Evolutionary conservation across 2,888 invertebrate species (phyloP).

Genomic region (Brassicogethes aeneus): DNA sequence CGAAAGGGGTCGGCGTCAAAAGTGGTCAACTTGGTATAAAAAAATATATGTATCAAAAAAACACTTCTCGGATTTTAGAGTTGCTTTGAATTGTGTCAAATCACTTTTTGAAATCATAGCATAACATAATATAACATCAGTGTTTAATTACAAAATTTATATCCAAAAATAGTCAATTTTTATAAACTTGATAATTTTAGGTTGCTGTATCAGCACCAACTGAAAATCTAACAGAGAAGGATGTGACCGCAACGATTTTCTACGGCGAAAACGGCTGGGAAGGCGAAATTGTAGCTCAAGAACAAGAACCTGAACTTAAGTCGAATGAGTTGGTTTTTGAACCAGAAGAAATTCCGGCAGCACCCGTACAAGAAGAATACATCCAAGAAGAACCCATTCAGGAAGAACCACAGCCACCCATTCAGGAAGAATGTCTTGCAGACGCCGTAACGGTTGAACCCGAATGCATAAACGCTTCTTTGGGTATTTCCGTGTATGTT

Average conservation of each 20-base stretch:
- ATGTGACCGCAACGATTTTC: slow-evolving; percentile 46
- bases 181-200: no score
- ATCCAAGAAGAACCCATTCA: slow-evolving; percentile 9
- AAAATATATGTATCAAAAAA: no score
- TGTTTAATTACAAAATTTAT: no score
- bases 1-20: no score
- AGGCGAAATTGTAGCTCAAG: slow-evolving; percentile 12
- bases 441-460: not conserved
- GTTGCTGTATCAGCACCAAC: slow-evolving; percentile 16
- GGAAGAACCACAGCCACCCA: slow-evolving; percentile 5
- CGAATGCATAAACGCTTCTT: slow-evolving; percentile 1
- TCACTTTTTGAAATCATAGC: no score
- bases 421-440: no score
- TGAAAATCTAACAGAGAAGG: slow-evolving; percentile 45
- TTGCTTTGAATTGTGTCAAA: no score
- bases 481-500: slow-evolving; percentile 43
- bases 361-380: slow-evolving; percentile 7
- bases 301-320: not conserved
- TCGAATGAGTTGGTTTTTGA: not conserved
- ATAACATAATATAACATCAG: no score
- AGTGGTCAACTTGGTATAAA: no score
- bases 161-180: not conserved
- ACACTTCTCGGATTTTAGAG: no score
- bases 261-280: slow-evolving; percentile 48
- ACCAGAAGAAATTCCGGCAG: not conserved